Percentiles rank a stretch among this genome's conserved stretches.
These are phyloP conservation scores for Microcebus ravelobensis DNA, from an alignment of 2,113 vertebrate species.

Conservation along the genomic window DNA sequence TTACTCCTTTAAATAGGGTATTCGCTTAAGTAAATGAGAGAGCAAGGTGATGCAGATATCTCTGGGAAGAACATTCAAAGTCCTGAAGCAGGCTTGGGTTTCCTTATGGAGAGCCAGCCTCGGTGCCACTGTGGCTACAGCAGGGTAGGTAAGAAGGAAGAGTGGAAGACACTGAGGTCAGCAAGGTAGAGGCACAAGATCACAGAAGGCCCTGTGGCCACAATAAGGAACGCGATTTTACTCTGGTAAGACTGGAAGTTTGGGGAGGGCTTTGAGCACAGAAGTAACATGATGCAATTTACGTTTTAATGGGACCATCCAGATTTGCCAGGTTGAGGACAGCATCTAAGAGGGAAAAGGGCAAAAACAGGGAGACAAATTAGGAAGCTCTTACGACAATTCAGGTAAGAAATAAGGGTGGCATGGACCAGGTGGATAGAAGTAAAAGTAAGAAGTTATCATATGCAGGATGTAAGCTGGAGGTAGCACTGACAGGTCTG, in stretches of 20 bases:
- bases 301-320: neutral
- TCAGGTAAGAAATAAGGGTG: neutral
- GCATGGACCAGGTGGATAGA: neutral
- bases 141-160: too few relatives aligned
- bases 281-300: neutral
- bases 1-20: neutral
- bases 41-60: neutral
- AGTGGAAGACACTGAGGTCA: neutral
- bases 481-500: neutral
- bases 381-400: neutral
- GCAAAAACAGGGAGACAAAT: neutral
- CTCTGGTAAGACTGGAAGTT: neutral
- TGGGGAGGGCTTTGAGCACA: neutral
- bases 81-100: neutral
- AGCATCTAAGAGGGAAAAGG: neutral
- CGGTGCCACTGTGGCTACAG: neutral
- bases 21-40: neutral
- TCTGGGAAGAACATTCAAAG: neutral
- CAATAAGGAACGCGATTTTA: neutral
- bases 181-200: neutral
- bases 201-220: fast-evolving
- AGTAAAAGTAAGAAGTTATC: neutral
- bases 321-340: neutral
- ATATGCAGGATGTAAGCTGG: neutral
- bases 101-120: neutral